phyloP scores from a whole-genome alignment of 2,797 vertebrate species.

The Gila robusta region DNA sequence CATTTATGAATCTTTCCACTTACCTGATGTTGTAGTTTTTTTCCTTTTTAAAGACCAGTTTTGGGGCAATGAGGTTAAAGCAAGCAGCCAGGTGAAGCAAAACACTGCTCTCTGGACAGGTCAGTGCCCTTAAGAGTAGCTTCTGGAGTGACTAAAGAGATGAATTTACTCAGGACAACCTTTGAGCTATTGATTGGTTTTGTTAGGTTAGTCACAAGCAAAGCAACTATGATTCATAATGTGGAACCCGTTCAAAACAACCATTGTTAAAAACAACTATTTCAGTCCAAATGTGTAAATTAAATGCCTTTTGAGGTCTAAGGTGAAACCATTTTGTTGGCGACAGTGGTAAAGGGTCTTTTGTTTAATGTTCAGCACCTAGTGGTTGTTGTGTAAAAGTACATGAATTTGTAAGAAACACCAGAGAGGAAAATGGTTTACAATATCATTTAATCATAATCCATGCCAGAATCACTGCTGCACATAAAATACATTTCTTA shows the following conservation, averaged over 20 bases:
- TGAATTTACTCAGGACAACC: constrained; percentile 68
- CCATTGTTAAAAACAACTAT: background rate
- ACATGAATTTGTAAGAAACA: background rate
- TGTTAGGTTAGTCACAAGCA: constrained; percentile 43
- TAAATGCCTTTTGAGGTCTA: background rate
- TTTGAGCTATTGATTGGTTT: constrained; percentile 78
- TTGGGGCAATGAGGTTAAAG: background rate
- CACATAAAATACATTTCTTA: constrained; percentile 69
- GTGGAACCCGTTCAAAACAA: background rate
- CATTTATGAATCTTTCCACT: constrained; percentile 4
- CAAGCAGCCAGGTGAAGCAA: constrained; percentile 35
- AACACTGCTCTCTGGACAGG: constrained; percentile 55
- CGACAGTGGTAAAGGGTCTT: background rate
- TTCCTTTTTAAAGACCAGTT: constrained; percentile 36
- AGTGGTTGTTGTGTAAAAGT: background rate
- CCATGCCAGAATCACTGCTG: constrained; percentile 69
- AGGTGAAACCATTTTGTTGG: background rate
- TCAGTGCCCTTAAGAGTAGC: constrained; percentile 75
- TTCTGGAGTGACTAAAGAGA: constrained; percentile 27
- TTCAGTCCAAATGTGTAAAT: background rate
- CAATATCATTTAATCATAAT: constrained; percentile 71
- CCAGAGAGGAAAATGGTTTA: constrained; percentile 50
- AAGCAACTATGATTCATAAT: background rate
- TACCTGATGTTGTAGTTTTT: constrained; percentile 68
- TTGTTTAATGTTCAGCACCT: background rate